These are phyloP conservation scores for Sebastes elongatus DNA, from an alignment of 2,797 vertebrate genomes.

Conservation along the genomic window DNA sequence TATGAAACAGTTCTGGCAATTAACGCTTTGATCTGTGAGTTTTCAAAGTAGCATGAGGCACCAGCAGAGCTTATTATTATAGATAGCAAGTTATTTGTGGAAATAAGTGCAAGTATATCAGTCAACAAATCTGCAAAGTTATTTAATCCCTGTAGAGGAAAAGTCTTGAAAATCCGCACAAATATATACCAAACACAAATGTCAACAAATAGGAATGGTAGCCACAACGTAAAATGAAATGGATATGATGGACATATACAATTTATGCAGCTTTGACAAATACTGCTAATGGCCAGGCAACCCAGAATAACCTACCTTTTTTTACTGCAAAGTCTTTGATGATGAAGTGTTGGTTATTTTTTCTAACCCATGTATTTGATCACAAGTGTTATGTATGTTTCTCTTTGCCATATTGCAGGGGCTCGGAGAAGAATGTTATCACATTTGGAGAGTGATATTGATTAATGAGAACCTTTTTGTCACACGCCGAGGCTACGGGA, in stretches of 20 bases:
- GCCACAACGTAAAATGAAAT: neutral
- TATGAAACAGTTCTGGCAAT: constrained; percentile 50
- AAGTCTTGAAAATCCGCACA: neutral
- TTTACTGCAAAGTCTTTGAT: constrained; percentile 16
- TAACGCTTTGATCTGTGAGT: constrained; percentile 50
- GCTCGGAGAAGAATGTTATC: constrained; percentile 70
- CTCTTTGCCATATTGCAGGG: constrained; percentile 58
- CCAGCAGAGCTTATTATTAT: neutral
- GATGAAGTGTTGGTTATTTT: constrained; percentile 19
- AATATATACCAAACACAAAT: neutral
- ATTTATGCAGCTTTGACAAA: neutral
- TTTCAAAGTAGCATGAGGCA: constrained; percentile 27
- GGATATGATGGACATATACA: neutral
- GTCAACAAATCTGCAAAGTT: constrained; percentile 13
- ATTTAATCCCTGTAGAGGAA: neutral
- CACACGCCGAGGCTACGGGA: constrained; percentile 58
- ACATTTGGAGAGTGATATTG: constrained; percentile 73
- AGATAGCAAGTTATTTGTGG: neutral
- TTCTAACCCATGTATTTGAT: constrained; percentile 32
- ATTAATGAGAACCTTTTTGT: constrained; percentile 78
- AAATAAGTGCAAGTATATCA: neutral
- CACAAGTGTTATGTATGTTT: constrained; percentile 35
- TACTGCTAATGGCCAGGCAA: neutral
- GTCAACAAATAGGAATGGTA: neutral
- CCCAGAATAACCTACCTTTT: neutral